Evolutionary conservation across 2,113 vertebrate species (phyloP).

Genomic region (Sorex fumeus): DNA sequence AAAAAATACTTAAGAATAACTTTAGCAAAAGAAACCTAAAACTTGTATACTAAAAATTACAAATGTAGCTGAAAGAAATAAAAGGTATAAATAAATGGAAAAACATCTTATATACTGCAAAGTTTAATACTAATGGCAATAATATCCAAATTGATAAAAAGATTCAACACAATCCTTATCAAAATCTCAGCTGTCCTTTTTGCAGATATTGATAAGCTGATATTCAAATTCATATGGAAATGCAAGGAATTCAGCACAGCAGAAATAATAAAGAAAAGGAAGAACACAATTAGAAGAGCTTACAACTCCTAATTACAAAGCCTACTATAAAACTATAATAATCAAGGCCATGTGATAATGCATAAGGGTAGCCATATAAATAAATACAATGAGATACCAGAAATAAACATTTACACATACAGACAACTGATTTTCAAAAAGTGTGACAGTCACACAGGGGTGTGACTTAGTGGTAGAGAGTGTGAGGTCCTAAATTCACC

Average conservation of each 20-base stretch:
- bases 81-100: conserved; percentile 35
- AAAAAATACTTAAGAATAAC: conserved; percentile 56
- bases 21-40: conserved; percentile 20
- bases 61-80: background rate
- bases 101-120: background rate
- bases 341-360: background rate
- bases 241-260: background rate
- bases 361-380: background rate
- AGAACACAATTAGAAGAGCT: background rate
- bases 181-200: conserved; percentile 9
- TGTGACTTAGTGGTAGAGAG: no score
- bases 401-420: background rate
- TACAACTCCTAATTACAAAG: conserved; percentile 41
- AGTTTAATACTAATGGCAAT: background rate
- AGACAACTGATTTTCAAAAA: conserved; percentile 28
- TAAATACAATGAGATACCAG: background rate
- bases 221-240: conserved; percentile 10
- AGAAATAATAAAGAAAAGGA: conserved; percentile 21
- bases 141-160: background rate
- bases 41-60: conserved; percentile 10
- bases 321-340: background rate
- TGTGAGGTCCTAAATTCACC: no score
- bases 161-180: background rate
- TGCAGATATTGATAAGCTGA: background rate
- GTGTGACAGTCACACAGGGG: no score